A percentile compares a stretch with the other conserved stretches of the same genome.
These are phyloP conservation scores for Scopus umbretta DNA, from an alignment of 2,113 vertebrate species.

Conservation along the genomic window DNA sequence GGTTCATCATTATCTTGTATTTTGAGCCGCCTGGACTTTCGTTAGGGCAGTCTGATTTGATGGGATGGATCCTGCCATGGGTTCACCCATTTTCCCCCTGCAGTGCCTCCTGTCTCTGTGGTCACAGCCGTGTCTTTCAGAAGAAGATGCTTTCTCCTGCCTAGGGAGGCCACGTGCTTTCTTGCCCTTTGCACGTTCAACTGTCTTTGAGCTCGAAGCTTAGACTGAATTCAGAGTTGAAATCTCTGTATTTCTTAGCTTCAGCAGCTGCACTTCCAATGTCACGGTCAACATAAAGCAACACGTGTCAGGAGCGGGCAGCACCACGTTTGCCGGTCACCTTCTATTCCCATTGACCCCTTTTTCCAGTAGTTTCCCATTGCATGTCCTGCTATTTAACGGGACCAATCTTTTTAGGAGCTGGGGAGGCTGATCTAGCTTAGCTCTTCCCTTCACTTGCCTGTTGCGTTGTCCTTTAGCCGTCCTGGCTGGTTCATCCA, in stretches of 20 bases:
- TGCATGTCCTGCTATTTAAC: accelerated
- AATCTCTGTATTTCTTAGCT: neutral
- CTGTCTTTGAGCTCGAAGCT: neutral
- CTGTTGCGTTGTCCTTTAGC: neutral
- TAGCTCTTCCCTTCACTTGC: neutral
- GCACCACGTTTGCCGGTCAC: accelerated
- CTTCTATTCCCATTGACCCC: neutral
- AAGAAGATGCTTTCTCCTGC: neutral
- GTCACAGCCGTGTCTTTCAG: neutral
- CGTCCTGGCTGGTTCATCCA: neutral
- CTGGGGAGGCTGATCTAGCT: neutral
- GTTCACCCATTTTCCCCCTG: neutral
- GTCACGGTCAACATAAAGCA: neutral
- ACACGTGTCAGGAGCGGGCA: accelerated
- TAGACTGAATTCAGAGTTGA: neutral
- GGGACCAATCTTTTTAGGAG: neutral
- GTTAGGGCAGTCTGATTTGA: neutral
- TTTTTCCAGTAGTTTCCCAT: neutral
- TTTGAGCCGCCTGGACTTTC: neutral
- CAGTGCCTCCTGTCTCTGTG: neutral
- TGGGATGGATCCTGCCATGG: neutral
- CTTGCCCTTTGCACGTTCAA: neutral
- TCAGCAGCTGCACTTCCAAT: neutral
- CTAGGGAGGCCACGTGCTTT: neutral
- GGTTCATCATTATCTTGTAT: accelerated